Evolutionary conservation across 2,113 vertebrate genomes (phyloP).

Genomic region (Recurvirostra avosetta): DNA sequence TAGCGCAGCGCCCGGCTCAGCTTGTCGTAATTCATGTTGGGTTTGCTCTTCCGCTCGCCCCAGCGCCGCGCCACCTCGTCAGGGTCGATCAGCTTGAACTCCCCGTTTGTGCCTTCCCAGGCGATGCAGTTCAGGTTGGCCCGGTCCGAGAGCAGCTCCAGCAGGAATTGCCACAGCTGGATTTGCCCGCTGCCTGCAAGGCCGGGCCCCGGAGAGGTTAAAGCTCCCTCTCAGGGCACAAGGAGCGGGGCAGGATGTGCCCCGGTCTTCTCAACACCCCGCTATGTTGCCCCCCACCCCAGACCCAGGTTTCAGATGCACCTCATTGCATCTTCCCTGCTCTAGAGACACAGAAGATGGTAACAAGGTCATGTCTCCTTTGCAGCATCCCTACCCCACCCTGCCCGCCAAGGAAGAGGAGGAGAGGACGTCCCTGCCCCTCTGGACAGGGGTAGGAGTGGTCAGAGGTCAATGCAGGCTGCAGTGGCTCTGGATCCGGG

Average conservation of each 20-base stretch:
- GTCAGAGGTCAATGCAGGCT: neutral
- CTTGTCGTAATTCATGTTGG: conserved; percentile 99
- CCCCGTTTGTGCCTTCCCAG: conserved; percentile 95
- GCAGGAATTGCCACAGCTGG: conserved; percentile 96
- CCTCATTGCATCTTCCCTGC: neutral
- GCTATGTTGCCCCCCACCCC: neutral
- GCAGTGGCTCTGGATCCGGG: neutral
- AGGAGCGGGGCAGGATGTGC: neutral
- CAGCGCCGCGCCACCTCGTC: conserved; percentile 96
- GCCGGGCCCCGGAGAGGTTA: neutral
- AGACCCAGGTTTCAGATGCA: neutral
- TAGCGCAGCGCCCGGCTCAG: conserved; percentile 96
- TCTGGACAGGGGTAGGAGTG: neutral
- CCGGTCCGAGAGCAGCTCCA: conserved; percentile 94
- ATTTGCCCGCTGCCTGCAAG: conserved; percentile 94
- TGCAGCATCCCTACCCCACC: neutral
- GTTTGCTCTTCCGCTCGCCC: conserved; percentile 97
- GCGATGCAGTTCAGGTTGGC: conserved; percentile 92
- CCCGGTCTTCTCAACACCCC: neutral
- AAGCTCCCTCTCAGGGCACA: neutral
- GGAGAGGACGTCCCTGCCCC: neutral
- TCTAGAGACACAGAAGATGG: neutral
- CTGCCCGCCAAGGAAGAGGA: neutral
- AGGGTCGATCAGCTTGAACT: conserved; percentile 96
- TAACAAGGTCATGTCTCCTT: neutral